Conservation (phyloP, 2,797 vertebrate species). For the Pelobates cultripes region DNA sequence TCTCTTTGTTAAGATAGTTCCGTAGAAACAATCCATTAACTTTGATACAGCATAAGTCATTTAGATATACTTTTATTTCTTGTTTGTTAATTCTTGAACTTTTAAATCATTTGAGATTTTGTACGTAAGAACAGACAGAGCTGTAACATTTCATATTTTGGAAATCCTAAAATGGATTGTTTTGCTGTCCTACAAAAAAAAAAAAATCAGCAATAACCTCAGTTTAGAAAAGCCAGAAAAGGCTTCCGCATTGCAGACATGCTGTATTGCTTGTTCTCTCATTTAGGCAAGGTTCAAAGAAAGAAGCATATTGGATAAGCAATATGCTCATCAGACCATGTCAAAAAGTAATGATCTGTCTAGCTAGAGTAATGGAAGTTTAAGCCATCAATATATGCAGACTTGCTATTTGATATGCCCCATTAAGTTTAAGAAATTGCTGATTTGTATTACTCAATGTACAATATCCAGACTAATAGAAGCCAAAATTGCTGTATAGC, state of each 20-base stretch:
- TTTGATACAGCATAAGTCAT: background rate
- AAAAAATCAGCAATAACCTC: constrained; percentile 1
- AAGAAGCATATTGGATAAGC: constrained; percentile 49
- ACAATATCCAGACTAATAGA: constrained; percentile 49
- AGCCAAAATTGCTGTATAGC: constrained; percentile 43
- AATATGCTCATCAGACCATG: constrained; percentile 51
- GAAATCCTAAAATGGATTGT: background rate
- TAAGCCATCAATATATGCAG: constrained; percentile 40
- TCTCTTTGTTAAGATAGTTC: background rate
- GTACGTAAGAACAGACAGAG: too few relatives aligned
- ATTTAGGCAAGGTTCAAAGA: constrained; percentile 39
- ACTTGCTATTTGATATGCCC: constrained; percentile 41
- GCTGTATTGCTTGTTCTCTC: constrained; percentile 34
- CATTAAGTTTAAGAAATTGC: constrained; percentile 52
- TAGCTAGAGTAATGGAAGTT: constrained; percentile 50
- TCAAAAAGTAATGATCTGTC: constrained; percentile 52
- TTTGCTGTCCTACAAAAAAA: background rate
- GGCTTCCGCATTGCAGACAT: background rate
- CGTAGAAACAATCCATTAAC: background rate
- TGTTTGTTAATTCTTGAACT: background rate
- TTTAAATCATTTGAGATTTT: background rate
- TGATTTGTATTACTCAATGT: constrained; percentile 52
- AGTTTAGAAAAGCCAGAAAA: background rate
- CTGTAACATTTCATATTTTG: too few relatives aligned
- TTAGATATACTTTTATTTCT: background rate